Percentiles rank a stretch among this genome's conserved stretches.
phyloP scores from a whole-genome alignment of 2,113 vertebrate genomes.

The Entomyzon cyanotis region DNA sequence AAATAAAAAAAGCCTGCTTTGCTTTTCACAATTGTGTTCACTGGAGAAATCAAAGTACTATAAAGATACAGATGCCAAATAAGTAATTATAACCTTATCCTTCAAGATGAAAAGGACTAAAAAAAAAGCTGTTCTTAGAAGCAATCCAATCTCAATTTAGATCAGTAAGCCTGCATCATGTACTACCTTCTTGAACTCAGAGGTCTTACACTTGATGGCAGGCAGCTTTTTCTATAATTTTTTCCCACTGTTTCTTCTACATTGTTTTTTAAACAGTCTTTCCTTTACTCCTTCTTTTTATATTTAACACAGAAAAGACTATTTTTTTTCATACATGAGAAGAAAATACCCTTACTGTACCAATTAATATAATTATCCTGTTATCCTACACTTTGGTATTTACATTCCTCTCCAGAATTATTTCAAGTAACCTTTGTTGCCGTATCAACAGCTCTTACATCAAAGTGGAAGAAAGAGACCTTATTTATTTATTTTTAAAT shows the following conservation, averaged over 20 bases:
- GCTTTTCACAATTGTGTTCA: not conserved
- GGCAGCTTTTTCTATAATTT: not conserved
- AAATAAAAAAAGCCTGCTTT: not conserved
- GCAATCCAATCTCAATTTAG: not conserved
- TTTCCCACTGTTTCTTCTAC: not conserved
- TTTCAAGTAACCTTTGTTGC: not conserved
- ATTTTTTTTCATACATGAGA: not conserved
- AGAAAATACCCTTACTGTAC: not conserved
- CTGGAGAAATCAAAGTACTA: not conserved
- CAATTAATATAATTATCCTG: not conserved
- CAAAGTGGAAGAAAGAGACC: not conserved
- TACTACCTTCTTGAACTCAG: not conserved
- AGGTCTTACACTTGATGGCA: not conserved
- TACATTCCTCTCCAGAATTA: conserved; percentile 13
- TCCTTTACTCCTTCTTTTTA: not conserved
- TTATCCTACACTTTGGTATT: not conserved
- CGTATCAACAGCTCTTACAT: not conserved
- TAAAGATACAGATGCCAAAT: not conserved
- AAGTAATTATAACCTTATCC: not conserved
- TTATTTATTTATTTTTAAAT: conserved; percentile 34
- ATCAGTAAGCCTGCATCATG: not conserved
- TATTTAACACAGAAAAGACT: not conserved
- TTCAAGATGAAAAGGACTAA: not conserved
- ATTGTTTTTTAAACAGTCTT: not conserved
- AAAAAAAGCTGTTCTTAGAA: not conserved